A percentile compares a stretch with the other conserved stretches of the same genome.
Conservation (phyloP, 35 echinoderm and acorn worm species). For the Heliocidaris erythrogramma region DNA sequence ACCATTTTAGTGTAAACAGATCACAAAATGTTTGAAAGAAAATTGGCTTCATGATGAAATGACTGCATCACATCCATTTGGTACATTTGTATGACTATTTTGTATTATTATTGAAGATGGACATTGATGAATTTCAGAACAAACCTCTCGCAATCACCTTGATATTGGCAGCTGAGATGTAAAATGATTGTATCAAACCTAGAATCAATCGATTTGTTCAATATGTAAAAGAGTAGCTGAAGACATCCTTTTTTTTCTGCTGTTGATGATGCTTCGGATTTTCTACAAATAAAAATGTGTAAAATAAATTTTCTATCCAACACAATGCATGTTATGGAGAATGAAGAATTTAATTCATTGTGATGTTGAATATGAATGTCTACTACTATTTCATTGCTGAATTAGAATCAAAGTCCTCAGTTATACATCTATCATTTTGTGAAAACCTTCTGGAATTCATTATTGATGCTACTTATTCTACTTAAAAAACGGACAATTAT, state of each 20-base stretch:
- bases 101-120: background rate
- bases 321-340: background rate
- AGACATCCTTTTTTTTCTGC: background rate
- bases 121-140: background rate
- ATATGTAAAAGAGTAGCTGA: background rate
- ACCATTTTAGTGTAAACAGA: background rate
- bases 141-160: background rate
- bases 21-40: background rate
- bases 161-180: constrained; percentile 8
- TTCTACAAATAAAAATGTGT: background rate
- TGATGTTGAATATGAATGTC: background rate
- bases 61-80: background rate
- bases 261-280: background rate
- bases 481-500: no score
- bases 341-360: background rate
- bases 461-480: no score
- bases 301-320: background rate
- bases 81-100: background rate
- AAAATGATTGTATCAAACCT: background rate
- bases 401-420: background rate
- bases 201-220: background rate
- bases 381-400: background rate
- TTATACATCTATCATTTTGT: no score
- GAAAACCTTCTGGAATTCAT: no score
- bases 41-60: background rate